Evolutionary conservation across 2,113 vertebrate species (phyloP).

Genomic region (Rhynchomys soricoides): DNA sequence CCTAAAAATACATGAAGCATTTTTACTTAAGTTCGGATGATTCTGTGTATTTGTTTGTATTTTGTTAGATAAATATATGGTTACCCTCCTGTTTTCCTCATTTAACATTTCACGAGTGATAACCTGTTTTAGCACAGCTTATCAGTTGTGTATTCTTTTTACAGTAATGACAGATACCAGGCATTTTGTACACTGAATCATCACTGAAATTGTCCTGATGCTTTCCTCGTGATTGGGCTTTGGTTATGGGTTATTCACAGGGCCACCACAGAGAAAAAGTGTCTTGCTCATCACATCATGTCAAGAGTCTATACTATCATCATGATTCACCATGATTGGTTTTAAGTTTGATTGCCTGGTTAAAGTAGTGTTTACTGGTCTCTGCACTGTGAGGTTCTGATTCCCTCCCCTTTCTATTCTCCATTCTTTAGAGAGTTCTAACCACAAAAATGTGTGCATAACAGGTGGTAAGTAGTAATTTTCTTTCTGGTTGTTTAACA

Average conservation of each 20-base stretch:
- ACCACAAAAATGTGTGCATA: neutral
- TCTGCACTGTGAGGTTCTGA: neutral
- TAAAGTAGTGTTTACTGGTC: neutral
- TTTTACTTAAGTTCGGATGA: neutral
- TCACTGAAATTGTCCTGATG: neutral
- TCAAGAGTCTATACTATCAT: neutral
- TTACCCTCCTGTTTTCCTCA: neutral
- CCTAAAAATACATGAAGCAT: neutral
- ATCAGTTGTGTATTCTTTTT: neutral
- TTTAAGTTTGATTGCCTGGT: neutral
- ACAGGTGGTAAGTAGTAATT: neutral
- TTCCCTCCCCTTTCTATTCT: neutral
- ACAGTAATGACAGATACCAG: neutral
- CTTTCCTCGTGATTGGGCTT: slow-evolving; percentile 19
- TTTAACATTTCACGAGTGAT: neutral
- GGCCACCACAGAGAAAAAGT: neutral
- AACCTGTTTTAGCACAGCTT: neutral
- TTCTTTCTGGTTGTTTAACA: neutral
- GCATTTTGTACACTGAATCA: neutral
- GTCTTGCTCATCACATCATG: neutral
- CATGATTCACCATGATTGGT: neutral
- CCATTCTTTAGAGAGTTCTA: neutral
- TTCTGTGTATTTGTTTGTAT: neutral
- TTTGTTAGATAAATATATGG: neutral
- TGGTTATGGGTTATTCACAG: neutral